Percentiles rank a stretch among this genome's conserved stretches.
Conservation (phyloP, 2,113 vertebrate genomes). For the Promerops cafer region DNA sequence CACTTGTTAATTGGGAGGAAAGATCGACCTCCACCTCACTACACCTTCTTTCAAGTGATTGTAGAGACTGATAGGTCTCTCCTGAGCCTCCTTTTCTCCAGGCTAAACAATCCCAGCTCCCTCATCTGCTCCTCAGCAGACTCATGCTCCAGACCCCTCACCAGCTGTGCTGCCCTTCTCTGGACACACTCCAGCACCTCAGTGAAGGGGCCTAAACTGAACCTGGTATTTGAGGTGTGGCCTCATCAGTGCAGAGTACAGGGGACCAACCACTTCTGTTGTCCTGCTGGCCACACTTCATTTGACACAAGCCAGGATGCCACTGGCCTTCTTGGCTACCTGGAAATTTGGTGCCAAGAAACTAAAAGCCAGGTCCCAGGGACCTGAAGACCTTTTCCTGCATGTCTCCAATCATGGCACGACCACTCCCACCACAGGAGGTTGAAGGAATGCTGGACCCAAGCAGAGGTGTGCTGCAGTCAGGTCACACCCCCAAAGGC, state of each 20-base stretch:
- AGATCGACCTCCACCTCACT: accelerated
- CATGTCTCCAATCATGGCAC: neutral
- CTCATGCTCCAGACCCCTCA: neutral
- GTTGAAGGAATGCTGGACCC: neutral
- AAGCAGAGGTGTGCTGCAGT: accelerated
- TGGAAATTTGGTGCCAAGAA: neutral
- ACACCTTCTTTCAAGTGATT: neutral
- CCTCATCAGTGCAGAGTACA: neutral
- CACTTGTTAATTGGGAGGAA: neutral
- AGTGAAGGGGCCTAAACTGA: neutral
- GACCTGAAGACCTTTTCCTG: neutral
- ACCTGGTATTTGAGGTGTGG: neutral
- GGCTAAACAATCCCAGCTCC: neutral
- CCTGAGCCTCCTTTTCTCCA: neutral
- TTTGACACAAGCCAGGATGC: neutral
- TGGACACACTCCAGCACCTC: neutral
- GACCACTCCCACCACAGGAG: neutral
- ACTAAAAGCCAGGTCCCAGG: neutral
- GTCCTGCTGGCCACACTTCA: neutral
- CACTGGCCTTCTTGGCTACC: neutral
- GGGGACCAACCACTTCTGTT: neutral
- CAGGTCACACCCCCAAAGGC: neutral
- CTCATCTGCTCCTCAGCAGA: neutral
- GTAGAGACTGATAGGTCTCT: neutral
- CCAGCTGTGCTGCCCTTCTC: accelerated